A percentile compares a stretch with the other conserved stretches of the same genome.
Conservation (phyloP, 2,888 invertebrate genomes). For the Heteromyza rotundicornis region DNA sequence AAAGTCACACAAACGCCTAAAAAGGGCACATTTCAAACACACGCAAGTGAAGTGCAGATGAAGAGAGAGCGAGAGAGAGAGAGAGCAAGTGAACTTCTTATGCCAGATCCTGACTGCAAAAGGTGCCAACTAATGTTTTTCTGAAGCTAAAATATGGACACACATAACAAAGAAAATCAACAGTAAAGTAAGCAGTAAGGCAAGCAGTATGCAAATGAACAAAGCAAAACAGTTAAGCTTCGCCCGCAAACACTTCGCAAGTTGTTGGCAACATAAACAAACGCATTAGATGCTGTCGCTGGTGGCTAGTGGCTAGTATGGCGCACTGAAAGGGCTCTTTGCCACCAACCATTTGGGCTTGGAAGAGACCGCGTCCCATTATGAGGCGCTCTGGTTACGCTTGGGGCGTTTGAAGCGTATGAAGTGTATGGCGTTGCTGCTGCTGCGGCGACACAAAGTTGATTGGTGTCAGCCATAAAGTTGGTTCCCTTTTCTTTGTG, state of each 20-base stretch:
- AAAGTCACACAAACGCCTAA: not conserved
- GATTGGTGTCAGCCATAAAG: constrained; percentile 18
- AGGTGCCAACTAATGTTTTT: constrained; percentile 17
- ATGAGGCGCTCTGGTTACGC: not conserved
- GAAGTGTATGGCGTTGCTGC: not conserved
- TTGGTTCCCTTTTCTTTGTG: constrained; percentile 20
- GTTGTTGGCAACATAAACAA: constrained; percentile 2
- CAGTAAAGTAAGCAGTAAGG: constrained; percentile 33
- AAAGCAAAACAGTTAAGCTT: constrained; percentile 32
- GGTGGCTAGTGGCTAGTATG: constrained; percentile 7
- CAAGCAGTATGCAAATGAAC: constrained; percentile 22
- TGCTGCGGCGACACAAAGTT: constrained; percentile 17
- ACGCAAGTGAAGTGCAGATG: no score
- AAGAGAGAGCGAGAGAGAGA: no score
- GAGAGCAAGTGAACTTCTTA: constrained; percentile 8
- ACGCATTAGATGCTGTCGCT: constrained; percentile 1
- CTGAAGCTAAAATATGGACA: constrained; percentile 13
- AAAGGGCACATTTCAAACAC: not conserved
- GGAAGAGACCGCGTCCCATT: constrained; percentile 5
- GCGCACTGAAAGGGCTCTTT: not conserved
- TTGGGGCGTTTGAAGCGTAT: not conserved
- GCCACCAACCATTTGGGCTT: not conserved
- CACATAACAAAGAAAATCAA: constrained; percentile 22
- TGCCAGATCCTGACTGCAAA: constrained; percentile 9
- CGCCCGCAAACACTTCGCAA: no score